A percentile compares a stretch with the other conserved stretches of the same genome.
These are phyloP conservation scores for Monochamus saltuarius DNA, from an alignment of 1,140 invertebrate genomes.

Conservation along the genomic window DNA sequence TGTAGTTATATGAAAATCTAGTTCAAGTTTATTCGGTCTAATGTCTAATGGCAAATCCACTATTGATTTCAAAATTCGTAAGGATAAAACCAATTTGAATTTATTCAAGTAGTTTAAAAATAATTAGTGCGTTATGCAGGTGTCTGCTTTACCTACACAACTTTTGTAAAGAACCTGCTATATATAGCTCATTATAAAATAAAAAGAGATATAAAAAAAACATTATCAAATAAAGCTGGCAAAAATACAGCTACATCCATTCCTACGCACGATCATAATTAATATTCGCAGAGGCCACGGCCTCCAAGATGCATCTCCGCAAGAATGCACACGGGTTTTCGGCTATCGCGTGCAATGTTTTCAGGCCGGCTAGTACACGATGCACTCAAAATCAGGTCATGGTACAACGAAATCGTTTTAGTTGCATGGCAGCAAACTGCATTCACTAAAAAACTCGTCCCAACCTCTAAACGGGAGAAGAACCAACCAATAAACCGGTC, in stretches of 20 bases:
- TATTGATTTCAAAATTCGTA: too few species aligned
- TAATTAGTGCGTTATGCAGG: too few species aligned
- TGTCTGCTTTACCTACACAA: too few species aligned
- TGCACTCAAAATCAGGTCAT: constrained; percentile 51
- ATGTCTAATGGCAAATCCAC: too few species aligned
- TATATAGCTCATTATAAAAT: constrained; percentile 3
- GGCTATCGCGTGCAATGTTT: constrained; percentile 39
- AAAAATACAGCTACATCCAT: constrained; percentile 18
- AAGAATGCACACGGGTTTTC: constrained; percentile 25
- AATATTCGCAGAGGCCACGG: constrained; percentile 20
- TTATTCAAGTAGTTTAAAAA: too few species aligned
- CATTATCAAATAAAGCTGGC: constrained; percentile 19
- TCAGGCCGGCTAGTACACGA: constrained; percentile 41
- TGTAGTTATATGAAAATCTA: too few species aligned
- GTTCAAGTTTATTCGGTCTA: too few species aligned
- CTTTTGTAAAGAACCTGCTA: too few species aligned
- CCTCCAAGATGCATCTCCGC: constrained; percentile 24
- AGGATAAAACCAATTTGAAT: too few species aligned
- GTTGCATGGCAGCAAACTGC: constrained; percentile 44
- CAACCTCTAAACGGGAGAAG: constrained; percentile 46
- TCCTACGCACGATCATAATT: too few species aligned
- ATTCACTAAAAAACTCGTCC: constrained; percentile 48
- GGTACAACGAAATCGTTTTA: constrained; percentile 51
- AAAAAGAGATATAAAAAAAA: not conserved
- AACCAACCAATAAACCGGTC: constrained; percentile 47